Percentiles rank a stretch among this genome's conserved stretches.
Conservation (phyloP, 2,113 vertebrate species). For the Rhadina sibilatrix region DNA sequence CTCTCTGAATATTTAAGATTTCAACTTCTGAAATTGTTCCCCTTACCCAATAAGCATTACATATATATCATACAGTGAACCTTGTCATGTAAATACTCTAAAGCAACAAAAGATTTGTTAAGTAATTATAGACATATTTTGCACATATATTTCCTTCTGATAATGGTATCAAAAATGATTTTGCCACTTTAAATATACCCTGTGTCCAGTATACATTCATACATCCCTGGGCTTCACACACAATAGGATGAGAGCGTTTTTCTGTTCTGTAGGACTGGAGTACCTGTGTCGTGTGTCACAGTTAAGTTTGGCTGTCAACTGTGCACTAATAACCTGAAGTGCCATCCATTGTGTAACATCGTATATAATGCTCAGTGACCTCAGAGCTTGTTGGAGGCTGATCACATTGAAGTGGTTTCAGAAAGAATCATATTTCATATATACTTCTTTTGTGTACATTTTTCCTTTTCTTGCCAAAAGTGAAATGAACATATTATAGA, state of each 20-base stretch:
- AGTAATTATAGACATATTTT: not conserved
- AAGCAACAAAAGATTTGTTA: not conserved
- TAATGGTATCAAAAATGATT: not conserved
- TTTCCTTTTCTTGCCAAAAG: not conserved
- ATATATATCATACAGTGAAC: not conserved
- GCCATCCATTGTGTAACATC: not conserved
- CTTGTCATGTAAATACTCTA: not conserved
- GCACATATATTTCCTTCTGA: not conserved
- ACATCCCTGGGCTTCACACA: not conserved
- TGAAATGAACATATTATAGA: not conserved
- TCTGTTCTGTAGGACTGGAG: not conserved
- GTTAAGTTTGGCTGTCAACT: not conserved
- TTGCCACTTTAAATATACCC: not conserved
- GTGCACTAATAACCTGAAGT: not conserved
- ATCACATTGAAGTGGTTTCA: not conserved
- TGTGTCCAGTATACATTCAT: rapidly evolving
- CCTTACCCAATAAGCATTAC: not conserved
- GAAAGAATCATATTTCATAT: not conserved
- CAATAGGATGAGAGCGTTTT: not conserved
- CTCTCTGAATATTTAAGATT: not conserved
- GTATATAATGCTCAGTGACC: not conserved
- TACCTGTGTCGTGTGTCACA: not conserved
- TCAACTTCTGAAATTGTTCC: not conserved
- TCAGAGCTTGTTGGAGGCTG: not conserved
- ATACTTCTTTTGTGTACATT: not conserved